These are phyloP conservation scores for Coregonus suidteri DNA, from an alignment of 2,797 vertebrate genomes.

Conservation along the genomic window DNA sequence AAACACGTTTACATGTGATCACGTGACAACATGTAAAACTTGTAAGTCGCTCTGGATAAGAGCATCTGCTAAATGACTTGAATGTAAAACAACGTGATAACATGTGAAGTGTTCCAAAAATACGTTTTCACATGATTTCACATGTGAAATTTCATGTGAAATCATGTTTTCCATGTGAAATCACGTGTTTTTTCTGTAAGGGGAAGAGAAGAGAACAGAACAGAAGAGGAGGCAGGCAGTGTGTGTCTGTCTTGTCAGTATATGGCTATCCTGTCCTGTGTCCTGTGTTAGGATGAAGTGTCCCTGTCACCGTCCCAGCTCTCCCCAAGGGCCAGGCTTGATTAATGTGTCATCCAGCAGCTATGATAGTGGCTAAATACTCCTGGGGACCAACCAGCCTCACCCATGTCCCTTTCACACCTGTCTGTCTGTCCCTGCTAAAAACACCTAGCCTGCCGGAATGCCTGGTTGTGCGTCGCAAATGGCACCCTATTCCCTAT, in stretches of 20 bases:
- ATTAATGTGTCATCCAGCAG: constrained; percentile 78
- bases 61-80: no score
- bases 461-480: constrained; percentile 32
- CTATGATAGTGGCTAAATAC: constrained; percentile 72
- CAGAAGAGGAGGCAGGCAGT: constrained; percentile 21
- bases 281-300: constrained; percentile 69
- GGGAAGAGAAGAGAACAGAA: constrained; percentile 28
- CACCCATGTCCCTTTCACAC: constrained; percentile 57
- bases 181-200: background rate
- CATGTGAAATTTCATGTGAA: no score
- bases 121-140: no score
- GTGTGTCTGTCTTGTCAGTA: constrained; percentile 45
- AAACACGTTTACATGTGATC: no score
- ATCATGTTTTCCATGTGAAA: no score
- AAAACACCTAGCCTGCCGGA: constrained; percentile 36
- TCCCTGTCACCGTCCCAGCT: constrained; percentile 68
- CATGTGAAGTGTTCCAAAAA: no score
- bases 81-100: no score
- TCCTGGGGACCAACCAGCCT: constrained; percentile 64
- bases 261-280: constrained; percentile 48
- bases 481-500: no score
- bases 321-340: constrained; percentile 70
- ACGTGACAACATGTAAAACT: no score
- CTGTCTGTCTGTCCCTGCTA: constrained; percentile 42
- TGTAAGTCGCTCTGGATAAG: no score